Conservation (phyloP, 2,888 invertebrate genomes). For the Hyles lineata region DNA sequence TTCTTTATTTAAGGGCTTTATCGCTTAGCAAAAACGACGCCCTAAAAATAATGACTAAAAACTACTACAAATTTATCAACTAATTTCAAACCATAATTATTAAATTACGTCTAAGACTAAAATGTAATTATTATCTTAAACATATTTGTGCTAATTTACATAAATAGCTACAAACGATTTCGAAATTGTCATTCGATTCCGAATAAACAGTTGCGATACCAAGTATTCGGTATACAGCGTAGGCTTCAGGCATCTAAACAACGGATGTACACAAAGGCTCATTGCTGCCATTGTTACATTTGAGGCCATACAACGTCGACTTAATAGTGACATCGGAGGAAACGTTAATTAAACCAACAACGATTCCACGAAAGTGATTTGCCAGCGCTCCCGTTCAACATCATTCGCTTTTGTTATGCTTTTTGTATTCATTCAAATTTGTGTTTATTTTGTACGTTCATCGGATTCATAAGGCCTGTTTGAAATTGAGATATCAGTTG, state of each 20-base stretch:
- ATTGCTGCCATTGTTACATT: conserved; percentile 59
- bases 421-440: conserved; percentile 3
- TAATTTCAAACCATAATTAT: too few relatives aligned
- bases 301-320: conserved; percentile 64
- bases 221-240: conserved; percentile 38
- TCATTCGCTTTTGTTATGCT: conserved; percentile 13
- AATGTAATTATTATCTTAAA: too few relatives aligned
- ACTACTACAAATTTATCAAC: too few relatives aligned
- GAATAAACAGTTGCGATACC: background rate
- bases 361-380: conserved; percentile 66
- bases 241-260: conserved; percentile 48
- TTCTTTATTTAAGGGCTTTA: too few relatives aligned
- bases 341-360: conserved; percentile 79
- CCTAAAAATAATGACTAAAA: too few relatives aligned
- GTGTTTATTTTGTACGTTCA: background rate
- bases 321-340: conserved; percentile 80
- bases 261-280: conserved; percentile 61
- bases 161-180: too few relatives aligned
- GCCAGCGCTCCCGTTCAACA: conserved; percentile 47
- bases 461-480: background rate
- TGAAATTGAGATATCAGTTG: background rate
- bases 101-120: too few relatives aligned
- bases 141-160: too few relatives aligned
- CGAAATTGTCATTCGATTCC: background rate
- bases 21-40: too few relatives aligned